phyloP scores from a whole-genome alignment of 1,140 invertebrate species.

The Kradibia gibbosae region DNA sequence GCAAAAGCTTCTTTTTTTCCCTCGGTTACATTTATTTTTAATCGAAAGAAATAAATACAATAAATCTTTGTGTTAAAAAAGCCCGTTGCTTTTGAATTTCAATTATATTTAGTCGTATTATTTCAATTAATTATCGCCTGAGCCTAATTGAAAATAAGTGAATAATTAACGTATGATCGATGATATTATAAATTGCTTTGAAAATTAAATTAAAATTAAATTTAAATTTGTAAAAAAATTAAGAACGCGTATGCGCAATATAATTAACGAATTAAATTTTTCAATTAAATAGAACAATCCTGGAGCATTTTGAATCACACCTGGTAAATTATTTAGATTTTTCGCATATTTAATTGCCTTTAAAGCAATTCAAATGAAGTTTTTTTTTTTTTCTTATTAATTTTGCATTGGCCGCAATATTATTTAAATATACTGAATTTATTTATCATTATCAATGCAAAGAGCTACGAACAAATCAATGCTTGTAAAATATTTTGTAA shows the following conservation, averaged over 20 bases:
- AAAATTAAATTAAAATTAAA: not conserved
- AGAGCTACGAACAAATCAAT: not conserved
- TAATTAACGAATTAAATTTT: not conserved
- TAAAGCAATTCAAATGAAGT: slow-evolving; percentile 28
- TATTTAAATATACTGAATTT: not conserved
- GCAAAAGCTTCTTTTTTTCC: not conserved
- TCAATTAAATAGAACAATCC: not conserved
- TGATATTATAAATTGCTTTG: not conserved
- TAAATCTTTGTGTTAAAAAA: too few relatives aligned
- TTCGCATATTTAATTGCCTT: slow-evolving; percentile 3
- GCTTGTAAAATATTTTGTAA: not conserved
- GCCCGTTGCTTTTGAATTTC: too few relatives aligned
- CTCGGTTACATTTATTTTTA: too few relatives aligned
- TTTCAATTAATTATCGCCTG: not conserved
- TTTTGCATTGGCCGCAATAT: not conserved
- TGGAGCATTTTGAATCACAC: not conserved
- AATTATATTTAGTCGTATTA: too few relatives aligned
- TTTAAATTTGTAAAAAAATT: slow-evolving; percentile 10
- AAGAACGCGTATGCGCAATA: slow-evolving; percentile 13
- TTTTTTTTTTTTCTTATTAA: too few relatives aligned
- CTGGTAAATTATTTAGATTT: slow-evolving; percentile 7
- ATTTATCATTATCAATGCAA: not conserved
- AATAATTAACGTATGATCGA: slow-evolving; percentile 17
- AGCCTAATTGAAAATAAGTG: not conserved
- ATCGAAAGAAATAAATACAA: too few relatives aligned